Percentiles rank a stretch among this genome's conserved stretches.
phyloP scores from a whole-genome alignment of 1,140 invertebrate genomes.

The Aphaenogaster rudis region DNA sequence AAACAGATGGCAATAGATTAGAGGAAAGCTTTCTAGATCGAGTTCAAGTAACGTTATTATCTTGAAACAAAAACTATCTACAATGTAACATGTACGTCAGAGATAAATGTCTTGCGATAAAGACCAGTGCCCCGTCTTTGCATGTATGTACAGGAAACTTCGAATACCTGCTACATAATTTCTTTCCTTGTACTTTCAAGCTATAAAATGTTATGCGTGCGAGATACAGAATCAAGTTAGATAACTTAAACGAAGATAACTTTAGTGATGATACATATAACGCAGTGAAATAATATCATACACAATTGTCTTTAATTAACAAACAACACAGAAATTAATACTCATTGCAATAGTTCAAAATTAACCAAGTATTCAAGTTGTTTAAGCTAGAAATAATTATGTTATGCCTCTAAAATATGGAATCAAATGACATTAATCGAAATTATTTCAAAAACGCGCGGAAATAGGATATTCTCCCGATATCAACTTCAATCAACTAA shows the following conservation, averaged over 20 bases:
- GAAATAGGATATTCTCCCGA: not conserved
- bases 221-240: conserved; percentile 4
- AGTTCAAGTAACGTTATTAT: not conserved
- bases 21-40: not conserved
- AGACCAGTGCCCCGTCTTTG: not conserved
- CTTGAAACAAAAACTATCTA: not conserved
- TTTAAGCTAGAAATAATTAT: not conserved
- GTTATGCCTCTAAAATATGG: not conserved
- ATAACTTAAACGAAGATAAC: conserved; percentile 26
- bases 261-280: not conserved
- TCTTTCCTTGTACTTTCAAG: conserved; percentile 15
- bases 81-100: not conserved
- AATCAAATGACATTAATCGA: not conserved
- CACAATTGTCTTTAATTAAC: not conserved
- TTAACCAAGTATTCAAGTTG: not conserved
- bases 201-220: not conserved
- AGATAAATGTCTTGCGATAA: not conserved
- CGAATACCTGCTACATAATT: conserved; percentile 11
- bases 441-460: not conserved
- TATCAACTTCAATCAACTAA: not conserved
- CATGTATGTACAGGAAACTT: not conserved
- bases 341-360: not conserved
- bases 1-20: not conserved
- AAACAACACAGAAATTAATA: not conserved
- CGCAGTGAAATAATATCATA: not conserved